Conservation (phyloP, 2,797 vertebrate genomes). For the Mus minutoides region DNA sequence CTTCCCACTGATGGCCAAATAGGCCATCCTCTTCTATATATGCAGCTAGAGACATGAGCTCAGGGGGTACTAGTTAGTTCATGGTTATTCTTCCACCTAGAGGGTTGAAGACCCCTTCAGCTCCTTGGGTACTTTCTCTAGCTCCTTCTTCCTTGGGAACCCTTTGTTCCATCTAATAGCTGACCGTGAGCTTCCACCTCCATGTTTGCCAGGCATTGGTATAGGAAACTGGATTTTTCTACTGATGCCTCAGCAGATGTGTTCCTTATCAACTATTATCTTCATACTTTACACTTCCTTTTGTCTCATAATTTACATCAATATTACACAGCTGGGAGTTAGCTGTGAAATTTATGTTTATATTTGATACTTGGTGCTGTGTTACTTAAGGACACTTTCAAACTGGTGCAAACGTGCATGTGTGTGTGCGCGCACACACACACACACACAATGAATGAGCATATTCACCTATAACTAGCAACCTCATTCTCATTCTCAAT, state of each 20-base stretch:
- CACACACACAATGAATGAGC: not conserved
- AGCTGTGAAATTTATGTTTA: slow-evolving; percentile 73
- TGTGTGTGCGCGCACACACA: too few species aligned
- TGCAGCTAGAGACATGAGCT: too few species aligned
- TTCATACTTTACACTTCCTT: slow-evolving; percentile 13
- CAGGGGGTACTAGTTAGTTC: too few species aligned
- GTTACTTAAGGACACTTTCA: not conserved
- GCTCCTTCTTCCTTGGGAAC: too few species aligned
- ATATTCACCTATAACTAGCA: not conserved
- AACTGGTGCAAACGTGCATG: not conserved
- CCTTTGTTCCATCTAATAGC: too few species aligned
- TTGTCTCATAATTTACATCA: not conserved
- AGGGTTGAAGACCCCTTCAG: too few species aligned
- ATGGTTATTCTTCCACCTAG: too few species aligned
- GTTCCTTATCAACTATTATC: not conserved
- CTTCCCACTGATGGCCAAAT: too few species aligned
- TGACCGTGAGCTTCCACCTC: too few species aligned
- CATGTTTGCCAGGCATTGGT: too few species aligned
- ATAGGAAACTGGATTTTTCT: slow-evolving; percentile 37
- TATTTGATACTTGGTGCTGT: not conserved
- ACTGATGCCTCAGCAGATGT: not conserved
- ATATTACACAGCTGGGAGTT: not conserved
- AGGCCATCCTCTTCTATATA: too few species aligned
- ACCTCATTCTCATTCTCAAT: not conserved
- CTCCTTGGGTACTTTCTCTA: too few species aligned